Evolutionary conservation across 2,888 invertebrate genomes (phyloP), one percentile per base, ranked within the genome.

Genomic region (Mamestra brassicae): DNA sequence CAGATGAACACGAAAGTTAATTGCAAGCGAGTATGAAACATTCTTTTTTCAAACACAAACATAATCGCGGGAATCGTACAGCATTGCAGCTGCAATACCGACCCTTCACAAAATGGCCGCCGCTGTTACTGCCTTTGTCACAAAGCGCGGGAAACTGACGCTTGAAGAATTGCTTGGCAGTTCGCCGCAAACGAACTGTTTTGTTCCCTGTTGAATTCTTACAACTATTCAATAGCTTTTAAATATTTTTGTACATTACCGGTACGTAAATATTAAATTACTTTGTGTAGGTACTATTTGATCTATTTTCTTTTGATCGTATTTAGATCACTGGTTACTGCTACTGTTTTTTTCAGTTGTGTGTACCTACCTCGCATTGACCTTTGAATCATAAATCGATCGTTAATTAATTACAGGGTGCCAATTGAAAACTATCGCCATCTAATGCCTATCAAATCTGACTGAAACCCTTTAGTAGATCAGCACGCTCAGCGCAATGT

Each of bases 131-230:
- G 81, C 85, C 82, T 90, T 88, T 90, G 85, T 89, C 88, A 89
- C 90, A 92, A 90, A 85, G 86, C 80, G 76, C 74, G 82, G 81
- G 76, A 83, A 85, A 84, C 85, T 86, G 87, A 89, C 89, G 89
- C 85, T 87, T 89, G 87, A 89, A 87, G 88, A 90, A 89, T 87
- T 87, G 89, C 88, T 81, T 76, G 64, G 68, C 66, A 86, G 74
- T 87, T 85, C 78, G 76, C 78, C 66, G 80, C 84, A 84, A 83
- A 81, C 80, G 79, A 76, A 67, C 66, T 63, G 74, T 57, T 86
- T 87, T 86, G 83, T 87, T 86, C 81, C 63, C 68, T 80, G 82
- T 85, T 84, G 72, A 85, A 84, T 83, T 85, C 79, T 71, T 70
- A 63, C 47, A 69, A 76, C 69, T 74, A 74, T 84, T 78, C 74